These are phyloP conservation scores for Drosophila pandora DNA, from an alignment of 1,140 invertebrate species.

Conservation along the genomic window DNA sequence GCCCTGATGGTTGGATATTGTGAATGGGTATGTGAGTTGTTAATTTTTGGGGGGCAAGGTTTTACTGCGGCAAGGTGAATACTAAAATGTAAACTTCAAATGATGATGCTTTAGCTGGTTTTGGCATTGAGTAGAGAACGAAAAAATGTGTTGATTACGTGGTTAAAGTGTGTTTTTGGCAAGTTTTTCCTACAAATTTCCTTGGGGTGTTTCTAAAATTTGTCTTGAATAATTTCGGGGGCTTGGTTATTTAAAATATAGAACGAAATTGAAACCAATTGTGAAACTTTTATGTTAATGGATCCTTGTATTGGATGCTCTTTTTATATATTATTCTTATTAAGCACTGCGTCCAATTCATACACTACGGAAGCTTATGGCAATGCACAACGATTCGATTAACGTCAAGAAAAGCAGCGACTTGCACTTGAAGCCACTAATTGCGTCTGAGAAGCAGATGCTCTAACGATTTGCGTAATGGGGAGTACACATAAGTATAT, in stretches of 20 bases:
- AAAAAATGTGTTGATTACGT: conserved; percentile 35
- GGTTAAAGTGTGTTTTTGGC: conserved; percentile 56
- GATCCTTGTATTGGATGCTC: conserved; percentile 46
- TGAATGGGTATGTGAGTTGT: conserved; percentile 37
- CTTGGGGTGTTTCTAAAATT: conserved; percentile 4
- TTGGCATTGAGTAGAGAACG: conserved; percentile 60
- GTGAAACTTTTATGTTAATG: conserved; percentile 47
- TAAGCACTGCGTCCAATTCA: conserved; percentile 69
- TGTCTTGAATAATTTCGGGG: conserved; percentile 40
- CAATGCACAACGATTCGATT: conserved; percentile 31
- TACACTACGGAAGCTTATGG: conserved; percentile 66
- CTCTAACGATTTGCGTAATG: conserved; percentile 22
- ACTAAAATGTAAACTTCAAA: conserved; percentile 28
- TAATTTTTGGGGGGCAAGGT: conserved; percentile 23
- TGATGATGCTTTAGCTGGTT: conserved; percentile 27
- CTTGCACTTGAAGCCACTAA: conserved; percentile 60
- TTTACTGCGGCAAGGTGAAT: conserved; percentile 35
- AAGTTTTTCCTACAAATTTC: conserved; percentile 19
- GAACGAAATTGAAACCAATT: conserved; percentile 83
- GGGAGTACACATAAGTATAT: conserved; percentile 11
- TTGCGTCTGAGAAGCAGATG: conserved; percentile 47
- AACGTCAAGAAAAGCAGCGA: conserved; percentile 64
- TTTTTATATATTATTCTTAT: conserved; percentile 31
- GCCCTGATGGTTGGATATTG: conserved; percentile 33
- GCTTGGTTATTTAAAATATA: conserved; percentile 69